phyloP scores from a whole-genome alignment of 2,888 invertebrate genomes.

The Eupeodes luniger region DNA sequence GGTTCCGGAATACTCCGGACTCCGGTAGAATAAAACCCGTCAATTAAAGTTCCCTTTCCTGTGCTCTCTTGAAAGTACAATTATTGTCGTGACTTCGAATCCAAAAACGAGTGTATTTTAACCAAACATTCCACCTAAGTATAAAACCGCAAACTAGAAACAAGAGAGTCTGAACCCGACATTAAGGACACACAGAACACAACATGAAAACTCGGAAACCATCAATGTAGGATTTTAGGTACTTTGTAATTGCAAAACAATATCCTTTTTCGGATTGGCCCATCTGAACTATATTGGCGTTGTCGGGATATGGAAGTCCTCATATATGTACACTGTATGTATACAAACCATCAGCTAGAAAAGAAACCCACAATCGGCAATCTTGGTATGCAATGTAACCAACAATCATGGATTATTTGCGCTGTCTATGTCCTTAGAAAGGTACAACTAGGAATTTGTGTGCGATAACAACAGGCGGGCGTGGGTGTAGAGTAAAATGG shows the following conservation, averaged over 20 bases:
- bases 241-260: slow-evolving; percentile 57
- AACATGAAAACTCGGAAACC: slow-evolving; percentile 24
- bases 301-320: not conserved
- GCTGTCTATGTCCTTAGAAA: slow-evolving; percentile 22
- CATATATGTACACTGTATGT: not conserved
- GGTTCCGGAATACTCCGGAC: slow-evolving; percentile 7
- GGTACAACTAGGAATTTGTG: slow-evolving; percentile 7
- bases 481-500: rapidly evolving
- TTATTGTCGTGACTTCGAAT: slow-evolving; percentile 1
- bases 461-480: slow-evolving; percentile 15
- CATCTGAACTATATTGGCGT: slow-evolving; percentile 20
- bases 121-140: slow-evolving; percentile 8
- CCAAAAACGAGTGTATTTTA: slow-evolving; percentile 23
- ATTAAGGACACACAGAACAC: slow-evolving; percentile 31
- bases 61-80: not conserved
- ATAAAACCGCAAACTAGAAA: slow-evolving; percentile 54
- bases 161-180: slow-evolving; percentile 31
- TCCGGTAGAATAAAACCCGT: not conserved
- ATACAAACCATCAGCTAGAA: not conserved
- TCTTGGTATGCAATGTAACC: slow-evolving; percentile 31
- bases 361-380: slow-evolving; percentile 28
- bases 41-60: not conserved
- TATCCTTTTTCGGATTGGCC: slow-evolving; percentile 48
- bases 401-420: slow-evolving; percentile 38
- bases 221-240: not conserved